A percentile compares a stretch with the other conserved stretches of the same genome.
These are phyloP conservation scores for Alectura lathami DNA, from an alignment of 2,113 vertebrate species.

Conservation along the genomic window DNA sequence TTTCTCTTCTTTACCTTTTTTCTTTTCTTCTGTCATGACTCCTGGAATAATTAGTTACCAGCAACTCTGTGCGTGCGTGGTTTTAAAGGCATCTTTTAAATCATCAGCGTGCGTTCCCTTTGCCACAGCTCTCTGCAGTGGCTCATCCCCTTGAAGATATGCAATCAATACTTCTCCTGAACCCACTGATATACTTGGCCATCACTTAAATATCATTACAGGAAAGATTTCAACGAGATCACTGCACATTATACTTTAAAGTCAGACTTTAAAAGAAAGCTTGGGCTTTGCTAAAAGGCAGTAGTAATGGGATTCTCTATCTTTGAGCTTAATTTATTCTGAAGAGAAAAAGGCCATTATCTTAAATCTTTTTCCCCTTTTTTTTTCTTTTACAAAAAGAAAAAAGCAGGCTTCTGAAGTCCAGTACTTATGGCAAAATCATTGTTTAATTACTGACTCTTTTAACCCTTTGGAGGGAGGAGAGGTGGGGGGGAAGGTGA, in stretches of 20 bases:
- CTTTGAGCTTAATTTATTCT: slow-evolving; percentile 82
- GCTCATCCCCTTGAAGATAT: slow-evolving; percentile 64
- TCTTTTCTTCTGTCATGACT: slow-evolving; percentile 40
- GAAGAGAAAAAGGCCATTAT: slow-evolving; percentile 81
- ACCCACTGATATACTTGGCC: slow-evolving; percentile 75
- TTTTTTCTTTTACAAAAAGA: background rate
- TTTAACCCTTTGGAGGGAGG: slow-evolving; percentile 56
- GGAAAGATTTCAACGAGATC: slow-evolving; percentile 78
- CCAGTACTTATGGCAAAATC: slow-evolving; percentile 68
- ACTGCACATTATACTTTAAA: slow-evolving; percentile 76
- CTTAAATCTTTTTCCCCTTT: slow-evolving; percentile 76
- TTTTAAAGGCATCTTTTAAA: slow-evolving; percentile 50
- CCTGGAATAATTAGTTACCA: slow-evolving; percentile 51
- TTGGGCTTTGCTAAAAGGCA: slow-evolving; percentile 80
- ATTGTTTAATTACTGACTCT: slow-evolving; percentile 75
- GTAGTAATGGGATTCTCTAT: slow-evolving; percentile 81
- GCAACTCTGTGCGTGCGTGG: background rate
- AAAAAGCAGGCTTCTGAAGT: slow-evolving; percentile 74
- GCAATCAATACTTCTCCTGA: slow-evolving; percentile 74
- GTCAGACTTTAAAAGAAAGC: slow-evolving; percentile 79
- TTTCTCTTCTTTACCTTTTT: slow-evolving; percentile 16
- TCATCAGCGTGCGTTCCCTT: slow-evolving; percentile 22
- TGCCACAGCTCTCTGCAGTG: slow-evolving; percentile 37
- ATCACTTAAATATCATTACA: slow-evolving; percentile 83
- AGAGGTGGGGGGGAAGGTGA: background rate